Evolutionary conservation across 2,797 vertebrate species (phyloP).

Genomic region (Oryzias dopingdopingensis): DNA sequence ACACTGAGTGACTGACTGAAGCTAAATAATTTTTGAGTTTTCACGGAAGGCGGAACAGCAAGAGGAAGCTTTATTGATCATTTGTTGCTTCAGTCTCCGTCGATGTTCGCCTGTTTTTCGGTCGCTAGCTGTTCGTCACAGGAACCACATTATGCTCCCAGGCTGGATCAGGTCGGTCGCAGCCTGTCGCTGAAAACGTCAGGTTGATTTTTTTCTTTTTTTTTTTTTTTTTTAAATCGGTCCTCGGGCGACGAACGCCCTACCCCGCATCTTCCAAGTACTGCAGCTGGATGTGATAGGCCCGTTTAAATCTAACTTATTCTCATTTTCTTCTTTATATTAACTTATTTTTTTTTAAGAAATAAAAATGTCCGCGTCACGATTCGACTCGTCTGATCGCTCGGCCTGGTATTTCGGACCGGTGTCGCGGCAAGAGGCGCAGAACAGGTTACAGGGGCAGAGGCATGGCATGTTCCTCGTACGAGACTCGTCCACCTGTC

Average conservation of each 20-base stretch:
- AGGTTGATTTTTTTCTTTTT: slow-evolving; percentile 44
- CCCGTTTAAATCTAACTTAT: slow-evolving; percentile 53
- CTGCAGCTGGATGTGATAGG: slow-evolving; percentile 35
- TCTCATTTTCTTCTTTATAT: slow-evolving; percentile 16
- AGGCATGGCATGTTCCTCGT: slow-evolving; percentile 95
- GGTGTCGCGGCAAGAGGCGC: slow-evolving; percentile 91
- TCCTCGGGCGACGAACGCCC: slow-evolving; percentile 45
- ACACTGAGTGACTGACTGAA: slow-evolving; percentile 59
- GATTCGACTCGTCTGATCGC: slow-evolving; percentile 94
- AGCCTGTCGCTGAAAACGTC: slow-evolving; percentile 67
- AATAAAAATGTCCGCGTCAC: slow-evolving; percentile 85
- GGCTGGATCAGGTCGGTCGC: slow-evolving; percentile 65
- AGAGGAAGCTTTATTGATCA: slow-evolving; percentile 76
- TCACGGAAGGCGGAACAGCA: slow-evolving; percentile 77
- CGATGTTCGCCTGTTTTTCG: slow-evolving; percentile 20
- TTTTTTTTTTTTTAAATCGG: slow-evolving; percentile 3
- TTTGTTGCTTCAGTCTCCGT: slow-evolving; percentile 46
- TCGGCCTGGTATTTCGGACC: slow-evolving; percentile 95
- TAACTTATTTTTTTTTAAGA: slow-evolving; percentile 53
- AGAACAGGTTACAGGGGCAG: slow-evolving; percentile 92
- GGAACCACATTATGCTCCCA: slow-evolving; percentile 64
- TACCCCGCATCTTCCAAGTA: slow-evolving; percentile 47
- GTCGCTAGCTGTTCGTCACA: slow-evolving; percentile 26
- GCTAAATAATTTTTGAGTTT: slow-evolving; percentile 54
- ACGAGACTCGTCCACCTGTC: slow-evolving; percentile 96